Percentiles rank a stretch among this genome's conserved stretches.
phyloP scores from a whole-genome alignment of 1,140 invertebrate genomes.

The Drosophila dunni region DNA sequence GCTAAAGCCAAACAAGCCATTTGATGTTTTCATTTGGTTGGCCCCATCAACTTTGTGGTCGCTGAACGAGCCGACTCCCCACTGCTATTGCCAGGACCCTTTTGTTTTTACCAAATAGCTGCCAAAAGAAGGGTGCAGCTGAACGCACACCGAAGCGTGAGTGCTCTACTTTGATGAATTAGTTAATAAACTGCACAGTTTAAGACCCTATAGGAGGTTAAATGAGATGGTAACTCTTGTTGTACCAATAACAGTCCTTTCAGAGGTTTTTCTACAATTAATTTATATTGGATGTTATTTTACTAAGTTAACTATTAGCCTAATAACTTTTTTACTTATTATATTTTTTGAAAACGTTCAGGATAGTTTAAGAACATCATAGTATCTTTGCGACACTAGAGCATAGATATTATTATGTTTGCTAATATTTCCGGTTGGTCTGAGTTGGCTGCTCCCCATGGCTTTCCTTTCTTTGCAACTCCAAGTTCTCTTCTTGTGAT shows the following conservation, averaged over 20 bases:
- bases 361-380: not conserved
- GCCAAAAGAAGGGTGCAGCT: constrained; percentile 38
- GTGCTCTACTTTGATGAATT: constrained; percentile 21
- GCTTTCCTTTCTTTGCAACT: constrained; percentile 36
- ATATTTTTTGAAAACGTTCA: too few relatives aligned
- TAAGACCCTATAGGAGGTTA: not conserved
- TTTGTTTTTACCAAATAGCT: constrained; percentile 42
- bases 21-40: constrained; percentile 80
- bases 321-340: too few relatives aligned
- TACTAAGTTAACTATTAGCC: too few relatives aligned
- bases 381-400: constrained; percentile 23
- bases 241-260: too few relatives aligned
- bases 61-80: constrained; percentile 47
- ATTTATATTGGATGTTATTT: too few relatives aligned
- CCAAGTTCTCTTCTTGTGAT: constrained; percentile 8
- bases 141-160: constrained; percentile 21
- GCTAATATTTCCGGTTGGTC: constrained; percentile 70
- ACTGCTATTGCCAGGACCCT: constrained; percentile 20
- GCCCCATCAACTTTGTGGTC: constrained; percentile 62
- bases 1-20: constrained; percentile 73
- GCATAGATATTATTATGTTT: constrained; percentile 71
- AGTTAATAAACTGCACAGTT: not conserved
- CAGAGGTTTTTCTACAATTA: too few relatives aligned
- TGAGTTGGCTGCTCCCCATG: constrained; percentile 45
- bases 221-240: not conserved